Evolutionary conservation across 2,888 invertebrate species (phyloP).

Genomic region (Phengaris arion): DNA sequence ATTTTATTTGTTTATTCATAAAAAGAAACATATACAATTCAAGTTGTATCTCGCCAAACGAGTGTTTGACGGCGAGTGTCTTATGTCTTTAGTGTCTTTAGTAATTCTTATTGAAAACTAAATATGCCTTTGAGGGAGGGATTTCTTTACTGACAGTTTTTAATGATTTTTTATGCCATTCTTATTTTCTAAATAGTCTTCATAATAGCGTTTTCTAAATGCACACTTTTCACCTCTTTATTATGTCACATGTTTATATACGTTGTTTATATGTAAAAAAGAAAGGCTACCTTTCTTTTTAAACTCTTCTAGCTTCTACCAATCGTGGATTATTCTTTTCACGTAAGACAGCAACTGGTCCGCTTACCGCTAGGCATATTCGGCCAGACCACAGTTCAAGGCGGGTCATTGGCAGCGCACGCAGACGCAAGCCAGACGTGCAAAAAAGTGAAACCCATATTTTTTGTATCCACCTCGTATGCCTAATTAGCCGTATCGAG

Average conservation of each 20-base stretch:
- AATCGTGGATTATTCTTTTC: background rate
- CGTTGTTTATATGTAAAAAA: too few species aligned
- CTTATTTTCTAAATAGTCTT: too few species aligned
- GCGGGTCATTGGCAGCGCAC: constrained; percentile 69
- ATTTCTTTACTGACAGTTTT: background rate
- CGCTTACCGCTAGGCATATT: constrained; percentile 38
- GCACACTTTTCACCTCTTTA: too few species aligned
- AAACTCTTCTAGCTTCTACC: background rate
- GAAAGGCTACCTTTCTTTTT: too few species aligned
- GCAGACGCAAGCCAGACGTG: constrained; percentile 71
- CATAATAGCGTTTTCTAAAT: too few species aligned
- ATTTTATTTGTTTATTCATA: too few species aligned
- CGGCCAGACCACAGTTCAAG: constrained; percentile 69
- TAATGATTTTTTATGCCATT: background rate
- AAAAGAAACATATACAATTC: too few species aligned
- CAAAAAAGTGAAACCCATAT: constrained; percentile 76
- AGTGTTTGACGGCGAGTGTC: too few species aligned
- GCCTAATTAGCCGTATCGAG: constrained; percentile 16
- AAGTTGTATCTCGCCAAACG: too few species aligned
- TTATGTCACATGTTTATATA: background rate
- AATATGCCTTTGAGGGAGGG: background rate
- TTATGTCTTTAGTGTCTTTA: background rate
- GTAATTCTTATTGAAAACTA: background rate
- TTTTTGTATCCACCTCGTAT: constrained; percentile 51
- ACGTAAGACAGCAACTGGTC: background rate